A percentile compares a stretch with the other conserved stretches of the same genome.
phyloP scores from a whole-genome alignment of 2,113 vertebrate species.

The Psophia crepitans region DNA sequence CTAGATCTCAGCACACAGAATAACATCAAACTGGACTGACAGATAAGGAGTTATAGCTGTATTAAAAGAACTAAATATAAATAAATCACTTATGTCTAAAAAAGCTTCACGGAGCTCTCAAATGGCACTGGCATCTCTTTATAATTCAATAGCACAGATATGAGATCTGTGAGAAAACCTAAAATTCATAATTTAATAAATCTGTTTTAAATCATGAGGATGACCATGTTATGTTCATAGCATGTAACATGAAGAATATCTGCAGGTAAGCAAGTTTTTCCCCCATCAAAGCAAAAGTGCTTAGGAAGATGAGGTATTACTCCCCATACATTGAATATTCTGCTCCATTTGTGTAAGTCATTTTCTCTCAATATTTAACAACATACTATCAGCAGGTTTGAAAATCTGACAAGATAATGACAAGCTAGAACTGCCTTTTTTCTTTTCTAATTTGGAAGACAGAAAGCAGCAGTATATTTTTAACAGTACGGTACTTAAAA shows the following conservation, averaged over 20 bases:
- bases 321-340: neutral
- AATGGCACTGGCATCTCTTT: neutral
- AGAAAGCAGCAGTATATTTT: neutral
- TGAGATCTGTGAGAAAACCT: neutral
- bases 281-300: neutral
- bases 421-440: neutral
- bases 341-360: neutral
- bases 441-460: neutral
- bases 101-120: neutral
- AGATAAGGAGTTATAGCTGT: neutral
- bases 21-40: neutral
- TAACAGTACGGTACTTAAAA: neutral
- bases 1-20: neutral
- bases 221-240: accelerated
- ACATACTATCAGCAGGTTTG: neutral
- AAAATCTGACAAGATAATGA: neutral
- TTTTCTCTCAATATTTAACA: neutral
- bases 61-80: neutral
- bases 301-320: neutral
- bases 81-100: neutral
- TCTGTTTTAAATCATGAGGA: neutral
- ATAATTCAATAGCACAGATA: neutral
- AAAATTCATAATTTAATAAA: neutral
- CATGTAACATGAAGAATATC: neutral
- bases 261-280: neutral